Percentiles rank a stretch among this genome's conserved stretches.
phyloP scores from a whole-genome alignment of 2,888 invertebrate genomes.

The Ormyrus pomaceus region DNA sequence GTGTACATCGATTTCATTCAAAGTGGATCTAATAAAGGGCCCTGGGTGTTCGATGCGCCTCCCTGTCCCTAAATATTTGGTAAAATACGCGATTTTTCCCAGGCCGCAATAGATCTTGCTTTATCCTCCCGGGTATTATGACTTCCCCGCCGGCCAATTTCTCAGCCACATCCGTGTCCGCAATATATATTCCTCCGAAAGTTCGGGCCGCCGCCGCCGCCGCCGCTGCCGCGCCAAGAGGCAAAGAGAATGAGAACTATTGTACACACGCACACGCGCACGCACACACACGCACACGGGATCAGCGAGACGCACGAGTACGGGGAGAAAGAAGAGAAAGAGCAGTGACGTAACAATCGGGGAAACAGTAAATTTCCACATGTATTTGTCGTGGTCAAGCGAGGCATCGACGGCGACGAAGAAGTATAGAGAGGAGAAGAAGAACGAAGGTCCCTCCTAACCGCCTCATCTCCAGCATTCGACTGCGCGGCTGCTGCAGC shows the following conservation, averaged over 20 bases:
- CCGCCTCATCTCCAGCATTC: conserved; percentile 48
- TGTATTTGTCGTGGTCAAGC: conserved; percentile 67
- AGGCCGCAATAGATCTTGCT: conserved; percentile 12
- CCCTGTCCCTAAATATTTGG: conserved; percentile 28
- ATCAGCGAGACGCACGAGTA: not conserved
- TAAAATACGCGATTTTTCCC: conserved; percentile 27
- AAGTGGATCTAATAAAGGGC: conserved; percentile 28
- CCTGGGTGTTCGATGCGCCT: not conserved
- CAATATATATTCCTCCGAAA: not conserved
- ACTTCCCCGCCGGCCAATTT: too few species aligned
- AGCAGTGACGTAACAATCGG: conserved; percentile 65
- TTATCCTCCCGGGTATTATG: not conserved
- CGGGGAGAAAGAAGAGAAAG: not conserved
- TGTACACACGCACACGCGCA: not conserved
- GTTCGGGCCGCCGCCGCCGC: not conserved
- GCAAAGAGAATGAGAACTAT: not conserved
- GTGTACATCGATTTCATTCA: conserved; percentile 38
- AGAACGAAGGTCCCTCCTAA: conserved; percentile 57
- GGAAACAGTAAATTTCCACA: conserved; percentile 68
- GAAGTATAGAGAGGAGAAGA: conserved; percentile 44
- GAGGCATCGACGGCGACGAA: conserved; percentile 42
- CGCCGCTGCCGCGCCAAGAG: not conserved
- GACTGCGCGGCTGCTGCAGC: conserved; percentile 59
- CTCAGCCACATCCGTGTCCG: too few species aligned
- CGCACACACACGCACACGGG: not conserved